These are phyloP conservation scores for Ibidorhyncha struthersii DNA, from an alignment of 2,113 vertebrate genomes.

Conservation along the genomic window DNA sequence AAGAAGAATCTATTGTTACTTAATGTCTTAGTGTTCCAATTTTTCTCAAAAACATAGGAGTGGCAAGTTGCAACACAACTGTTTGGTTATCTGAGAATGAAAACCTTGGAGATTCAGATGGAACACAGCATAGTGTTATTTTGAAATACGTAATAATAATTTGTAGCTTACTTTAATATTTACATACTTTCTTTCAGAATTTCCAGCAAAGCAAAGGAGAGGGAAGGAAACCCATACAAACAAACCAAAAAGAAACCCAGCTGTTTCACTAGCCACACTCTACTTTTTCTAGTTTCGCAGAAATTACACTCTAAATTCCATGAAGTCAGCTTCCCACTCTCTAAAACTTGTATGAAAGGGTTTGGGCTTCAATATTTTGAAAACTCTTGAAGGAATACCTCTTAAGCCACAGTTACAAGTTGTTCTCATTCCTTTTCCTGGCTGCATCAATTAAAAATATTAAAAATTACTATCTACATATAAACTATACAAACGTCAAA, in stretches of 20 bases:
- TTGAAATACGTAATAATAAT: background rate
- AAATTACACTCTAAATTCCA: background rate
- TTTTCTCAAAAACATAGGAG: background rate
- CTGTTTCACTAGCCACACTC: background rate
- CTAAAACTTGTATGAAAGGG: background rate
- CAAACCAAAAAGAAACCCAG: background rate
- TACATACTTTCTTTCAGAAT: background rate
- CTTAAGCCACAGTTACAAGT: background rate
- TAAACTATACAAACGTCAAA: background rate
- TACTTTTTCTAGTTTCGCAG: background rate
- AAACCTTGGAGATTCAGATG: background rate
- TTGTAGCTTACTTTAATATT: background rate
- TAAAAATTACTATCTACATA: background rate
- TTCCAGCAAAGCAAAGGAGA: background rate
- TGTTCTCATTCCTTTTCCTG: background rate
- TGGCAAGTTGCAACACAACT: background rate
- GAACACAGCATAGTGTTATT: background rate
- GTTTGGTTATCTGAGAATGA: background rate
- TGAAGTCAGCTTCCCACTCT: background rate
- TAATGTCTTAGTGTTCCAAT: background rate
- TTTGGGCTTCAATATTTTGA: background rate
- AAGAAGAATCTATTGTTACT: background rate
- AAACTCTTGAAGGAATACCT: background rate
- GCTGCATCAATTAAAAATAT: background rate
- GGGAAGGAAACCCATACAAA: background rate